Conservation (phyloP, 2,113 vertebrate genomes). For the Varanus komodoensis region DNA sequence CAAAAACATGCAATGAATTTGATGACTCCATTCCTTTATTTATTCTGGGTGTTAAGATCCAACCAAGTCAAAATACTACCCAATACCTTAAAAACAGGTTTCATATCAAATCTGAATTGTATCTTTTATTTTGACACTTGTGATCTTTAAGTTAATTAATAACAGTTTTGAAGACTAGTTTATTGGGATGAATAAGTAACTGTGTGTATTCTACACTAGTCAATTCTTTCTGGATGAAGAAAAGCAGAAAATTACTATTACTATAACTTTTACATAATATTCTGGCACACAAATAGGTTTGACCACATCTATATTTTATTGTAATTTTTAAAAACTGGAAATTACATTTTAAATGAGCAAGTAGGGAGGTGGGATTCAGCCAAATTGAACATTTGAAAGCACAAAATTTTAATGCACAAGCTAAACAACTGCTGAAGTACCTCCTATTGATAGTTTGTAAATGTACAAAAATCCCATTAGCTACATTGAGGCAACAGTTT, state of each 20-base stretch:
- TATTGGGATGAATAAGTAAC: conserved; percentile 19
- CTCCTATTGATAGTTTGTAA: not conserved
- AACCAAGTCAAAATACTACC: not conserved
- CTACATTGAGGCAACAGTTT: not conserved
- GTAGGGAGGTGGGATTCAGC: not conserved
- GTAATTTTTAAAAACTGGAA: not conserved
- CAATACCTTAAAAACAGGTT: not conserved
- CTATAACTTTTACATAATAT: conserved; percentile 18
- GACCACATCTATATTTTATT: conserved; percentile 12
- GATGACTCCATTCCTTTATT: not conserved
- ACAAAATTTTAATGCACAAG: not conserved
- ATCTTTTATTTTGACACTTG: not conserved
- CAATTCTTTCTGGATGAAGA: conserved; percentile 31
- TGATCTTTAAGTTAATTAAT: conserved; percentile 17
- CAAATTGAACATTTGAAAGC: not conserved
- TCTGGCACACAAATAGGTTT: conserved; percentile 1
- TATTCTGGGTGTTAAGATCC: not conserved
- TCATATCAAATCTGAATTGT: not conserved
- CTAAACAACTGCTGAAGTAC: not conserved
- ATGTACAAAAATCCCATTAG: not conserved
- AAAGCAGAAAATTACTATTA: not conserved
- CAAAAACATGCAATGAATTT: conserved; percentile 12
- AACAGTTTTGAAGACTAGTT: not conserved
- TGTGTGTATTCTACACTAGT: not conserved
- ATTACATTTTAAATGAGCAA: conserved; percentile 32